A percentile compares a stretch with the other conserved stretches of the same genome.
Conservation (phyloP, 2,888 invertebrate genomes). For the Ophion ventricosus region DNA sequence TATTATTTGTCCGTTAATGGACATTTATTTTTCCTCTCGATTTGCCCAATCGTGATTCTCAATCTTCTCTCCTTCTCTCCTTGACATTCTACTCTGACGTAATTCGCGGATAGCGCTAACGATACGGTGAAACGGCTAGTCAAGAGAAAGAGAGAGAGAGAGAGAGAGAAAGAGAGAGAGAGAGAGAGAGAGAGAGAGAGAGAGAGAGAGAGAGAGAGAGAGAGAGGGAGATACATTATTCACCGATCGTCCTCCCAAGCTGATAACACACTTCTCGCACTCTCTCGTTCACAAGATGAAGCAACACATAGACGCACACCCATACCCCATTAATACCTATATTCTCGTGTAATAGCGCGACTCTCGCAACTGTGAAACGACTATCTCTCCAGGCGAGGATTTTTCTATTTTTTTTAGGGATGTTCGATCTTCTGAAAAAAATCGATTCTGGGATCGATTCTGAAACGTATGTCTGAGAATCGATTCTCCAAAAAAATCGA, state of each 20-base stretch:
- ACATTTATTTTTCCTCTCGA: background rate
- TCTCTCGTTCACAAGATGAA: constrained; percentile 22
- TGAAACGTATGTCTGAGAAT: too few relatives aligned
- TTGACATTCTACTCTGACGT: constrained; percentile 56
- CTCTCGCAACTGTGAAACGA: constrained; percentile 35
- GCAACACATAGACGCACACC: constrained; percentile 10
- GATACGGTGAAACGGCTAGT: constrained; percentile 34
- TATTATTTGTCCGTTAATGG: background rate
- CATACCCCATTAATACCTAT: background rate
- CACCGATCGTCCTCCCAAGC: constrained; percentile 54
- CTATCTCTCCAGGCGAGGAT: constrained; percentile 8
- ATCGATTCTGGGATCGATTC: too few relatives aligned
- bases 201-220: background rate
- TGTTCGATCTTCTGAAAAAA: too few relatives aligned
- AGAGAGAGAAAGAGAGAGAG: constrained; percentile 2
- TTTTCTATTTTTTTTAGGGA: constrained; percentile 34
- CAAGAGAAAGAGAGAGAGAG: constrained; percentile 18
- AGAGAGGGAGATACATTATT: constrained; percentile 30
- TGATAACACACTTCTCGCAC: constrained; percentile 61
- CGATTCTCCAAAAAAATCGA: too few relatives aligned
- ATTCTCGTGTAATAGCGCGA: constrained; percentile 24
- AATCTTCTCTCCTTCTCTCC: constrained; percentile 35
- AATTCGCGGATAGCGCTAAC: constrained; percentile 47
- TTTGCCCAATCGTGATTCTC: constrained; percentile 9
- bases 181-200: background rate